Evolutionary conservation across 2,888 invertebrate genomes (phyloP).

Genomic region (Gastrophysa polygoni): DNA sequence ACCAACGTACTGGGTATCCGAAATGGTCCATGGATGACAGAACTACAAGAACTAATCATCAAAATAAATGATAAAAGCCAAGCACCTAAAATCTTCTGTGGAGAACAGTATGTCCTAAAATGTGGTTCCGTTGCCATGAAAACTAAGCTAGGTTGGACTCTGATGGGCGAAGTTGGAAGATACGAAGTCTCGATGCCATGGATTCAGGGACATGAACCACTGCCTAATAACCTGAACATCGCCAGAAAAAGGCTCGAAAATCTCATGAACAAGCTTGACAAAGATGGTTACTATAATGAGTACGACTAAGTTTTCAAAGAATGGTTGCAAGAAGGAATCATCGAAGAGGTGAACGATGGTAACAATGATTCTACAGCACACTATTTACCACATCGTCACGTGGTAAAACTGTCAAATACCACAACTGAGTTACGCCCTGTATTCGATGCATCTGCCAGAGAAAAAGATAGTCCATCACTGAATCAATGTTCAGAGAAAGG

Average conservation of each 20-base stretch:
- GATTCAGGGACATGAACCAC: neutral
- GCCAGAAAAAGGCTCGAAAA: slow-evolving; percentile 23
- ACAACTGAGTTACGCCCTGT: slow-evolving; percentile 20
- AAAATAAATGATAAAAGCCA: neutral
- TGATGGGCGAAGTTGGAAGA: slow-evolving; percentile 5
- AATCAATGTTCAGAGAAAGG: slow-evolving; percentile 28
- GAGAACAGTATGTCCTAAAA: neutral
- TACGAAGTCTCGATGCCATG: slow-evolving; percentile 32
- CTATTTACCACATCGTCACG: slow-evolving; percentile 31
- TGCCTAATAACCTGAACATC: slow-evolving; percentile 23
- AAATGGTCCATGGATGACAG: too few species aligned
- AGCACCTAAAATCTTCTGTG: neutral
- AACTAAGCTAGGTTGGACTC: slow-evolving; percentile 22
- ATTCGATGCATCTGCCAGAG: slow-evolving; percentile 14
- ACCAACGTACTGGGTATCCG: too few species aligned
- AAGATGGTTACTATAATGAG: slow-evolving; percentile 3
- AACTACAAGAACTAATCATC: too few species aligned
- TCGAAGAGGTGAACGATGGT: slow-evolving; percentile 26
- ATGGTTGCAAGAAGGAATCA: slow-evolving; percentile 15
- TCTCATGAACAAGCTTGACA: slow-evolving; percentile 17
- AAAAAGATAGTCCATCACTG: slow-evolving; percentile 31
- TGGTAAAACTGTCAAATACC: slow-evolving; percentile 3
- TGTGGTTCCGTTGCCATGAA: slow-evolving; percentile 8
- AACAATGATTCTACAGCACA: slow-evolving; percentile 2
- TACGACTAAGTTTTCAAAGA: slow-evolving; percentile 24